Evolutionary conservation across 2,888 invertebrate species (phyloP).

Genomic region (Acheta domesticus): DNA sequence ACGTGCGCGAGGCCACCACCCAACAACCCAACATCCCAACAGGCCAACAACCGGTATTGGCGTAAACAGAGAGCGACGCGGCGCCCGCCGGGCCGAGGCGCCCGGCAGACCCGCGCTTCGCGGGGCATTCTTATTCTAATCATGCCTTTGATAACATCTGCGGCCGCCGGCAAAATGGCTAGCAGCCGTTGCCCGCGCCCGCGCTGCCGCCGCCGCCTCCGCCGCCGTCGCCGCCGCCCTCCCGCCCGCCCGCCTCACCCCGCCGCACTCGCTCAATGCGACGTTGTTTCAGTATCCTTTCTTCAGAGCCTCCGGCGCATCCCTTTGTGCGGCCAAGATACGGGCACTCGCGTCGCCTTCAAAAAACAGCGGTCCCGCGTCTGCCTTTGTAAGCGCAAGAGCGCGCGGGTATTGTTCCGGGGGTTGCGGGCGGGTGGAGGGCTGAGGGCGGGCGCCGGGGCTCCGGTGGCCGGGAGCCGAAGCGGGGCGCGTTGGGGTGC

Average conservation of each 20-base stretch:
- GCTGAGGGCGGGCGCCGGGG: background rate
- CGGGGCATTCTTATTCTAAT: background rate
- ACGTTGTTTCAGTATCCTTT: constrained; percentile 9
- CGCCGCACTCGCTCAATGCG: background rate
- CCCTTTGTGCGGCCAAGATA: background rate
- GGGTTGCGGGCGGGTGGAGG: background rate
- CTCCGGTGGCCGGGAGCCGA: background rate
- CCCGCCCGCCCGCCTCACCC: background rate
- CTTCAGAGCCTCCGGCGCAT: background rate
- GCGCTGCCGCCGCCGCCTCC: background rate
- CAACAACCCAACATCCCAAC: no score
- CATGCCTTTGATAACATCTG: constrained; percentile 4
- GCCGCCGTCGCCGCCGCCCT: no score
- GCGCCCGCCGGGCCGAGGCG: background rate
- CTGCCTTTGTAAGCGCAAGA: background rate
- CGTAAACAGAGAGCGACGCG: background rate
- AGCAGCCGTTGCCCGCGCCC: constrained; percentile 18
- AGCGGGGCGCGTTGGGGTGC: background rate
- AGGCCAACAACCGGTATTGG: constrained; percentile 4
- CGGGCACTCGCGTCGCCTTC: background rate
- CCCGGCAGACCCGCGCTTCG: no score
- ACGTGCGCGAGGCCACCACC: no score
- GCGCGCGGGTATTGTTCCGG: background rate
- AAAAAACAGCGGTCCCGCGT: background rate
- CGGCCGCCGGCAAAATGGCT: constrained; percentile 8